Evolutionary conservation across 2,888 invertebrate genomes (phyloP).

Genomic region (Asteroscopus sphinx): DNA sequence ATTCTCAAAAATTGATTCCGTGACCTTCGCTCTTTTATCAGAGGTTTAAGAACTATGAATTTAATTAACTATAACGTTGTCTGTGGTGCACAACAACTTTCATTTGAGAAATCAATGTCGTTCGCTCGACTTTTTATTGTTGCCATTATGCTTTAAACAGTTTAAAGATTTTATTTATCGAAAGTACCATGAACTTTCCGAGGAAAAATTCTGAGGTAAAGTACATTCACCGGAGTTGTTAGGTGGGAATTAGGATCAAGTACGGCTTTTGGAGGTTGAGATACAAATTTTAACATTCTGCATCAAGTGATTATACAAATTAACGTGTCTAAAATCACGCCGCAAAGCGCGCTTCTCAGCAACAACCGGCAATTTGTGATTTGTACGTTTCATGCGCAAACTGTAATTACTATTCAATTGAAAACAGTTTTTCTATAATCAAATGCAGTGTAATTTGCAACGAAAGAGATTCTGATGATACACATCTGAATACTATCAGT

Average conservation of each 20-base stretch:
- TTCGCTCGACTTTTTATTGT: slow-evolving; percentile 58
- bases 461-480: not conserved
- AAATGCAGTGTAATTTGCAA: slow-evolving; percentile 25
- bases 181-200: slow-evolving; percentile 38
- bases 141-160: slow-evolving; percentile 30
- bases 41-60: slow-evolving; percentile 58
- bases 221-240: slow-evolving; percentile 22
- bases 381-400: slow-evolving; percentile 62
- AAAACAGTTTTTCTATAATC: slow-evolving; percentile 60
- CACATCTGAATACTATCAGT: not conserved
- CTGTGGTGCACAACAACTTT: slow-evolving; percentile 65
- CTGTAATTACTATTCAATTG: slow-evolving; percentile 73
- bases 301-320: slow-evolving; percentile 73
- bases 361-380: slow-evolving; percentile 72
- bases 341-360: slow-evolving; percentile 54
- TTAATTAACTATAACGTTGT: slow-evolving; percentile 62
- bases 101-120: slow-evolving; percentile 70
- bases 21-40: slow-evolving; percentile 69
- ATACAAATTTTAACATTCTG: slow-evolving; percentile 59
- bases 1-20: slow-evolving; percentile 68
- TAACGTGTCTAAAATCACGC: slow-evolving; percentile 76
- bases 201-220: slow-evolving; percentile 19
- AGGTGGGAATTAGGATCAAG: slow-evolving; percentile 43
- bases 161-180: slow-evolving; percentile 25
- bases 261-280: slow-evolving; percentile 35